Evolutionary conservation across 2,113 vertebrate species (phyloP), one percentile per base, ranked within the genome.

Genomic region (Promerops cafer): DNA sequence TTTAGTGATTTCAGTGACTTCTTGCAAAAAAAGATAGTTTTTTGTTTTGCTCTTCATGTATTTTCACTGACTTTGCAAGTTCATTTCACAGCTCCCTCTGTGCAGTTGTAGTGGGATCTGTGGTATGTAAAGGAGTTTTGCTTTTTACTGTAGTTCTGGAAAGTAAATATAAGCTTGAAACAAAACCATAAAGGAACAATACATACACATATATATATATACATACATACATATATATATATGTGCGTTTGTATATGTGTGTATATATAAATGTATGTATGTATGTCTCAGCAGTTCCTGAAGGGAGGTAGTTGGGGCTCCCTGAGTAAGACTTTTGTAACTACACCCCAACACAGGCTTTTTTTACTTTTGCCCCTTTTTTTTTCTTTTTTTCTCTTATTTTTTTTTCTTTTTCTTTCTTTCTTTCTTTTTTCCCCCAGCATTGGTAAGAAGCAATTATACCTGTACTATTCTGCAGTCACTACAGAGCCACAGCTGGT

Each of bases 271-370:
- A n/a, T 44, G 3, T 10, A 31, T 33, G 16, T n/a, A n/a, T 40
- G 21, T 18, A 6, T 11, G 35, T 56, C 42, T 57, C 22, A 61
- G 16, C n/a, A 84, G 20, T 23, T 83, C 22, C 30, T 44, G 35
- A 40, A 52, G 47, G n/a, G 40, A 57, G 8, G 21, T 64, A n/a
- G 31, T 9, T 82, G 8, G 23, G 11, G 4, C 8, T 89, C 22
- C 10, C 17, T 45, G 8, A 64, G 72, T 42, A 47, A 21, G 7
- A 9, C 16, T 61, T 63, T 18, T 39, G 11, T 69, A 74, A 13
- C 10, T 42, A 11, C 35, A 15, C 2, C 17, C 13, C 11, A 57
- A 4, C 3, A 40, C 4, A 47, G 10, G 3, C 1, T 40, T 52
- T 24, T 22, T 11, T 31, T 26, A n/a, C 37, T 47, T 52, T 26